Percentiles rank a stretch among this genome's conserved stretches.
Conservation (phyloP, 2,888 invertebrate species). For the Carcina quercana region DNA sequence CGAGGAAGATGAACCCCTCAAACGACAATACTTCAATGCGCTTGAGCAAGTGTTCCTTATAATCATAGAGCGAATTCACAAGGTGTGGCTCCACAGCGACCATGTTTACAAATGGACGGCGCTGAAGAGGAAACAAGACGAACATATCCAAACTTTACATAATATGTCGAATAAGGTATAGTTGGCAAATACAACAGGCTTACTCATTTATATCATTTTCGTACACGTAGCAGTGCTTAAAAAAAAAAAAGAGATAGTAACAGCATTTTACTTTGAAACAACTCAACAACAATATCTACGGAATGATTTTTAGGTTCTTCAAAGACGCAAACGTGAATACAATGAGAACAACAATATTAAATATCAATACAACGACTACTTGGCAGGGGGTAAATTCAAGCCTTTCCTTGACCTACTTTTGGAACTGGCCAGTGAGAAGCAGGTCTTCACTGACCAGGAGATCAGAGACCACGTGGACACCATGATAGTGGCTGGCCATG, state of each 20-base stretch:
- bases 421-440: conserved; percentile 34
- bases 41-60: conserved; percentile 20
- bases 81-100: conserved; percentile 24
- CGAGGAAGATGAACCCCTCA: conserved; percentile 20
- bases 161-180: conserved; percentile 24
- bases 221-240: too few species aligned
- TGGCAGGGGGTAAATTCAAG: conserved; percentile 25
- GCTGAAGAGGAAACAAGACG: conserved; percentile 25
- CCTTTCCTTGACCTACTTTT: conserved; percentile 57
- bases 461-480: conserved; percentile 59
- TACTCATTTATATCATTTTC: neutral
- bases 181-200: too few species aligned
- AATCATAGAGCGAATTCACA: conserved; percentile 23
- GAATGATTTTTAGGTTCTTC: neutral
- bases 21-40: conserved; percentile 22
- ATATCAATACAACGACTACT: neutral
- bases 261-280: too few species aligned
- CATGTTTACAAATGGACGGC: conserved; percentile 20
- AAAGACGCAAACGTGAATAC: neutral
- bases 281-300: too few species aligned
- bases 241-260: too few species aligned
- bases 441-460: conserved; percentile 43
- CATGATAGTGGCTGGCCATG: conserved; percentile 56
- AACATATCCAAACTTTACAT: conserved; percentile 20
- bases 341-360: neutral